Evolutionary conservation across 2,797 vertebrate species (phyloP).

Genomic region (Diglossa cyanea): DNA sequence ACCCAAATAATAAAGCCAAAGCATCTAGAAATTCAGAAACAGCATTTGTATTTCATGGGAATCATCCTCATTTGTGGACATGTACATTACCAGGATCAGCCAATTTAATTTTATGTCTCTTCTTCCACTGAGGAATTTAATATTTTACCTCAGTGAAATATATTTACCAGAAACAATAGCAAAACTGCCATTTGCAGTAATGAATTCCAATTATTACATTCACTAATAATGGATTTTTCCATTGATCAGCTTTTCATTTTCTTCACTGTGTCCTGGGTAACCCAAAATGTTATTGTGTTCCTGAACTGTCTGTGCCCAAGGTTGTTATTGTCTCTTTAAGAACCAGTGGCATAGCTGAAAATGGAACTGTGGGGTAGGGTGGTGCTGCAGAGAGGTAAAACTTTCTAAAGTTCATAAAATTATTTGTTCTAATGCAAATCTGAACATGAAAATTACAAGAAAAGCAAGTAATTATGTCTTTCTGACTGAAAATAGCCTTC

Average conservation of each 20-base stretch:
- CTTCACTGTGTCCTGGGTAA: not conserved
- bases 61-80: not conserved
- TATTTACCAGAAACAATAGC: not conserved
- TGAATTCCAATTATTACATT: not conserved
- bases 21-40: not conserved
- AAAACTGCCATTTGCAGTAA: not conserved
- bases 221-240: not conserved
- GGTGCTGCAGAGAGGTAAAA: not conserved
- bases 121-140: not conserved
- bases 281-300: rapidly evolving
- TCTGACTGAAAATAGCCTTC: not conserved
- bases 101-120: not conserved
- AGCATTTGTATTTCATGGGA: not conserved
- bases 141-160: not conserved
- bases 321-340: not conserved
- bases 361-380: not conserved
- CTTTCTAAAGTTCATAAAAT: not conserved
- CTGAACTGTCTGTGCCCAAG: not conserved
- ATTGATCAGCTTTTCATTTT: not conserved
- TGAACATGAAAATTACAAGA: not conserved
- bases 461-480: not conserved
- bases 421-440: not conserved
- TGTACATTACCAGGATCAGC: not conserved
- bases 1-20: not conserved
- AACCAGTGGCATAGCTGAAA: not conserved